Conservation (phyloP, 2,888 invertebrate species). For the Perizoma flavofasciatum region DNA sequence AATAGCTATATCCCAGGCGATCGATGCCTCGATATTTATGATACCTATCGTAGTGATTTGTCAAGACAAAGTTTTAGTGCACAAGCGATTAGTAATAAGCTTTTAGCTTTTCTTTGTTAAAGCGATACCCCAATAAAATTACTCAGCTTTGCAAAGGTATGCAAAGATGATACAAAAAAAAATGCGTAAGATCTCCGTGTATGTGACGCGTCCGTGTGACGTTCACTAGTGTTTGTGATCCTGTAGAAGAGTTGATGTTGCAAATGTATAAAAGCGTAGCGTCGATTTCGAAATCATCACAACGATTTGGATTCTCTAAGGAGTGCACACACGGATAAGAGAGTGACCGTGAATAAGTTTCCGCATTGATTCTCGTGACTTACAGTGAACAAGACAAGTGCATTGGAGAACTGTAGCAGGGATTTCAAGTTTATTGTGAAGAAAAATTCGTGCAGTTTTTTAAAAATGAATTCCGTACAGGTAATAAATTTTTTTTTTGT, state of each 20-base stretch:
- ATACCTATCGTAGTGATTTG: constrained; percentile 42
- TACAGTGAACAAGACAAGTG: constrained; percentile 50
- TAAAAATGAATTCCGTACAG: constrained; percentile 67
- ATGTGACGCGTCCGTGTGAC: constrained; percentile 56
- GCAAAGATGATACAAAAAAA: constrained; percentile 68
- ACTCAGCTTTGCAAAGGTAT: constrained; percentile 64
- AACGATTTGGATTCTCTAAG: constrained; percentile 78
- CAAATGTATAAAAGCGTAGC: constrained; percentile 81
- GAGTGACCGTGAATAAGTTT: constrained; percentile 69
- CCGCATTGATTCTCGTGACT: constrained; percentile 62
- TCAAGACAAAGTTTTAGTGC: constrained; percentile 43
- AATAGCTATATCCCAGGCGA: constrained; percentile 19
- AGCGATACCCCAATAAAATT: constrained; percentile 71
- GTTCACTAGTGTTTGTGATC: constrained; percentile 53
- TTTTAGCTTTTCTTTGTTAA: constrained; percentile 60
- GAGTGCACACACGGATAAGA: constrained; percentile 65
- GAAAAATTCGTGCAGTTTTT: constrained; percentile 52
- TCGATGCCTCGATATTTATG: constrained; percentile 24
- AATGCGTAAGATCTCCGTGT: constrained; percentile 56
- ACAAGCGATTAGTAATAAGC: constrained; percentile 48
- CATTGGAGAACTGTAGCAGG: constrained; percentile 55
- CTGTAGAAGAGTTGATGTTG: constrained; percentile 75
- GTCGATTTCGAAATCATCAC: constrained; percentile 81
- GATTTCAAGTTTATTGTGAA: constrained; percentile 26
- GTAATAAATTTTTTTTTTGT: constrained; percentile 39